phyloP scores from a whole-genome alignment of 2,113 vertebrate species.

The Rynchops niger region DNA sequence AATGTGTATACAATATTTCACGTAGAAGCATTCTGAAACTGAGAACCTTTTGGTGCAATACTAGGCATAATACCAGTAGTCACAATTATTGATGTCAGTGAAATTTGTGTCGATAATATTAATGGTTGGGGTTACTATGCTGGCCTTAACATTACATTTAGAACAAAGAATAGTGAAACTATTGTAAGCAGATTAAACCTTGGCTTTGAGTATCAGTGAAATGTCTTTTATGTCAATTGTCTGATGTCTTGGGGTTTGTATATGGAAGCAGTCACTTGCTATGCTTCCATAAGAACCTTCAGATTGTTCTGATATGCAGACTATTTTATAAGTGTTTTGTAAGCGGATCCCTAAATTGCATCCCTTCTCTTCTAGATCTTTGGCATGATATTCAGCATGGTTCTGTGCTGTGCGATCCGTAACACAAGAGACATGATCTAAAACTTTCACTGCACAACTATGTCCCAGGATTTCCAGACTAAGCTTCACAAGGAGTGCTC shows the following conservation, averaged over 20 bases:
- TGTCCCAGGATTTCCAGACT: constrained; percentile 50
- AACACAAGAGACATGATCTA: constrained; percentile 92
- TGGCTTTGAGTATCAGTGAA: neutral
- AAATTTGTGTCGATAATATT: neutral
- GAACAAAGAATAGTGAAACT: neutral
- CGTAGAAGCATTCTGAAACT: neutral
- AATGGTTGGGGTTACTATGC: neutral
- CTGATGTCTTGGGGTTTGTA: neutral
- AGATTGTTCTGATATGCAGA: neutral
- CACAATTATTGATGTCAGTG: neutral
- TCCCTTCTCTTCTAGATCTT: constrained; percentile 85
- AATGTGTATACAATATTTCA: neutral
- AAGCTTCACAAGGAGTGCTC: constrained; percentile 65
- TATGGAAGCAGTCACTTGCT: neutral
- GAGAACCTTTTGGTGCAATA: neutral
- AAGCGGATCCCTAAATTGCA: constrained; percentile 36
- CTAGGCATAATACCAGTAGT: neutral
- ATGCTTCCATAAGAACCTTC: neutral
- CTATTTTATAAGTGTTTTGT: neutral
- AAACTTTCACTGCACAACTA: constrained; percentile 38
- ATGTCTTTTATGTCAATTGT: neutral
- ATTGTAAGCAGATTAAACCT: neutral
- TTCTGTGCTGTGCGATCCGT: constrained; percentile 94
- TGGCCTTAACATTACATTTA: neutral
- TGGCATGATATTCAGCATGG: constrained; percentile 98